phyloP scores from a whole-genome alignment of 2,888 invertebrate genomes.

The Baronia brevicornis region DNA sequence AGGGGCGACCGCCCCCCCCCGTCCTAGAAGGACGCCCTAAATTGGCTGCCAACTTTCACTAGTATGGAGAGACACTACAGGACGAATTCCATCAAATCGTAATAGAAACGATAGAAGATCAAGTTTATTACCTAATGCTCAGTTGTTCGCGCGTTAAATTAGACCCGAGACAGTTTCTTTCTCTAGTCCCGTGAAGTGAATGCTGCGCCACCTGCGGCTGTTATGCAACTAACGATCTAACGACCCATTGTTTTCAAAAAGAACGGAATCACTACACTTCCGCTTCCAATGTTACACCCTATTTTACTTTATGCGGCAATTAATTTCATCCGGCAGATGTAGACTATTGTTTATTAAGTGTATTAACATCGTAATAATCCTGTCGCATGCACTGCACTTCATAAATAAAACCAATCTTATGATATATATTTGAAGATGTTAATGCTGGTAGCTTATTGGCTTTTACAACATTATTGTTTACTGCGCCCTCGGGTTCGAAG shows the following conservation, averaged over 20 bases:
- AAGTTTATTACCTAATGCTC: constrained; percentile 25
- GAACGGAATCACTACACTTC: constrained; percentile 43
- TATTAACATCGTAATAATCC: constrained; percentile 17
- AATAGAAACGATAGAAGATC: constrained; percentile 6
- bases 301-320: constrained; percentile 31
- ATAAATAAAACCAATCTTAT: too few species aligned
- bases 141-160: constrained; percentile 28
- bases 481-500: too few species aligned
- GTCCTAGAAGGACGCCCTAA: too few species aligned
- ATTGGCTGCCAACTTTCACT: too few species aligned
- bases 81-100: constrained; percentile 12
- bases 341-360: constrained; percentile 25
- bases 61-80: too few species aligned
- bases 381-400: too few species aligned
- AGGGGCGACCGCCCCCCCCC: too few species aligned
- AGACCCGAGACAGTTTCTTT: constrained; percentile 24
- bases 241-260: constrained; percentile 39
- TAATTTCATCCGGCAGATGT: too few species aligned
- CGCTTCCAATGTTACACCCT: constrained; percentile 41
- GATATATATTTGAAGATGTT: too few species aligned
- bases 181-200: constrained; percentile 18
- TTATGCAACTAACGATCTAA: constrained; percentile 31
- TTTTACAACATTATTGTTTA: too few species aligned
- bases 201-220: constrained; percentile 22
- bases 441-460: too few species aligned